phyloP scores from a whole-genome alignment of 2,888 invertebrate species.

The Pyrrhosoma nymphula region DNA sequence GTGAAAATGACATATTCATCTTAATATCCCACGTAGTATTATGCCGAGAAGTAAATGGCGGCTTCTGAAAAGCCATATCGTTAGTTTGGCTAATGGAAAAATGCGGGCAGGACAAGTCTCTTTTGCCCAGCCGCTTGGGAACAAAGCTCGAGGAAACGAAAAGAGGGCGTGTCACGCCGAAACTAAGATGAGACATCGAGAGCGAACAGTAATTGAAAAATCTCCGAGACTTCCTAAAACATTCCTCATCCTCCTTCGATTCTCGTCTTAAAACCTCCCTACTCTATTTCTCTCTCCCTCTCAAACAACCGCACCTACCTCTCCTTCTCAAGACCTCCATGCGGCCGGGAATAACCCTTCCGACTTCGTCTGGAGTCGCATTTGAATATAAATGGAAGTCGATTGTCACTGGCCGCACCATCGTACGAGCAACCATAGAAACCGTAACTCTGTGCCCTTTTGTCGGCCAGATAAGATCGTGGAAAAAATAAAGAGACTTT shows the following conservation, averaged over 20 bases:
- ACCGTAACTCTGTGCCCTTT: conserved; percentile 50
- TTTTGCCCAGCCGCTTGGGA: neutral
- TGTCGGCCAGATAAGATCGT: conserved; percentile 65
- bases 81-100: neutral
- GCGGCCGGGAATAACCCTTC: neutral
- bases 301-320: conserved; percentile 11
- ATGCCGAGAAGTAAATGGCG: neutral
- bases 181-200: conserved; percentile 41
- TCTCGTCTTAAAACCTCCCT: neutral
- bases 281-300: neutral
- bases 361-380: conserved; percentile 22
- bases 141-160: neutral
- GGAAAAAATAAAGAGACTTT: conserved; percentile 38
- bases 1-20: neutral
- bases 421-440: conserved; percentile 59
- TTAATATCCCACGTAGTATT: neutral
- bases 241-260: neutral
- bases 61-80: neutral
- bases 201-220: conserved; percentile 61
- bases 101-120: neutral
- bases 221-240: neutral
- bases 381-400: conserved; percentile 67
- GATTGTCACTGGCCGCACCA: conserved; percentile 58
- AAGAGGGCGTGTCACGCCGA: neutral
- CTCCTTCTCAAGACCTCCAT: neutral